Base-by-base conservation (phyloP, 2,888 invertebrate genomes). In the Noctua janthina region DNA sequence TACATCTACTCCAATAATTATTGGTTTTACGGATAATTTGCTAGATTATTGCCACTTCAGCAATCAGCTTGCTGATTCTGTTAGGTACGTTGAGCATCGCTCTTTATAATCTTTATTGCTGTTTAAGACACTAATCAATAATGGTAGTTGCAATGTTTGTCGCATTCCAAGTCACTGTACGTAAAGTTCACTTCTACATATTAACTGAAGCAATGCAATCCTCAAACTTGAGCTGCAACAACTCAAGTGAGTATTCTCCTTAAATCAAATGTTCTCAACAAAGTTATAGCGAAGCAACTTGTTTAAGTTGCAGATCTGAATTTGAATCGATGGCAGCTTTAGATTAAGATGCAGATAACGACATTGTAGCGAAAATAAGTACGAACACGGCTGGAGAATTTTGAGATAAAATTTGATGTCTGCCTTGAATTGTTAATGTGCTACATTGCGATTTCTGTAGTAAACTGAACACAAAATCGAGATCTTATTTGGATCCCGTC, bases 341-440 rank as follows among this genome's bases (percentile, higher is more conserved):
- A 77, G 85, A 81, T 87, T 81, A 68, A 80, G 35, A 78, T 74
- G 68, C 56, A 64, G 77, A 85, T 85, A 87, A 54, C 62, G 13
- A 81, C 81, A 46, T 66, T 85, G 77, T 81, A 56, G 56, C 68
- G 43, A 69, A 72, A 74, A 83, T 76, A 75, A 74, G 35, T 49
- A 75, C 35, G 29, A 69, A 66, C 35, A 75, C 13, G 23, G 43
- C 46, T 51, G 17, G 13, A 49, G 72, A 83, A 75, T 75, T 67
- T 75, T 75, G 51, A 68, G 46, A 74, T 79, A 72, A 83, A 84
- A 82, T 66, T 43, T 70, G 62, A 69, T 49, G 20, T n/a, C 11
- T 43, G 68, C 11, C 46, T 6, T 59, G 75, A 85, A 85, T 85
- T 72, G 15, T n/a, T 83, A 29, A 71, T 83, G 51, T 15, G 39